Evolutionary conservation across 1,140 invertebrate species (phyloP).

Genomic region (Adoxophyes honmai): DNA sequence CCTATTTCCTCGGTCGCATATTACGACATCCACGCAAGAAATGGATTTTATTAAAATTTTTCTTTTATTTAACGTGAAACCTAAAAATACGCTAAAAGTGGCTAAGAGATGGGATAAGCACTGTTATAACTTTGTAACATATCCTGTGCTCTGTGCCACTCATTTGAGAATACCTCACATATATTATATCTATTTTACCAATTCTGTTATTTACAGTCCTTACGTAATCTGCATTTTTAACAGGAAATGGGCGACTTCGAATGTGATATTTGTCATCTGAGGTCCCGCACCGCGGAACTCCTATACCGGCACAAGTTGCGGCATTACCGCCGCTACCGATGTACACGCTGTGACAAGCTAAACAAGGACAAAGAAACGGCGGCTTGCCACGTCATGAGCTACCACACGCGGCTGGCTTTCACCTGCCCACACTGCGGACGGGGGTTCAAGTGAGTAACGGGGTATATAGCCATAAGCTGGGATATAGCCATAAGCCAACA

Average conservation of each 20-base stretch:
- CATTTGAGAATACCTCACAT: neutral
- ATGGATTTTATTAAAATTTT: no score
- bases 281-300: slow-evolving; percentile 30
- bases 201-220: no score
- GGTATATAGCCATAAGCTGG: neutral
- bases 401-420: slow-evolving; percentile 31
- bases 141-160: no score
- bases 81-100: no score
- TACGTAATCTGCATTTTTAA: neutral
- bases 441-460: slow-evolving; percentile 35
- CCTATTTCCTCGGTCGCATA: no score
- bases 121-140: no score
- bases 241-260: slow-evolving; percentile 34
- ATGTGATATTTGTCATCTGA: slow-evolving; percentile 34
- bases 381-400: slow-evolving; percentile 36
- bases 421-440: slow-evolving; percentile 30
- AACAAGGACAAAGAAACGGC: slow-evolving; percentile 41
- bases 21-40: no score
- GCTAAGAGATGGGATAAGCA: no score
- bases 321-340: slow-evolving; percentile 44
- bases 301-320: slow-evolving; percentile 36
- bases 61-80: no score
- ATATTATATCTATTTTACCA: no score
- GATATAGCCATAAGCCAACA: neutral
- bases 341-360: slow-evolving; percentile 26